Conservation (phyloP, 2,113 vertebrate genomes). For the Corydoras sp. region DNA sequence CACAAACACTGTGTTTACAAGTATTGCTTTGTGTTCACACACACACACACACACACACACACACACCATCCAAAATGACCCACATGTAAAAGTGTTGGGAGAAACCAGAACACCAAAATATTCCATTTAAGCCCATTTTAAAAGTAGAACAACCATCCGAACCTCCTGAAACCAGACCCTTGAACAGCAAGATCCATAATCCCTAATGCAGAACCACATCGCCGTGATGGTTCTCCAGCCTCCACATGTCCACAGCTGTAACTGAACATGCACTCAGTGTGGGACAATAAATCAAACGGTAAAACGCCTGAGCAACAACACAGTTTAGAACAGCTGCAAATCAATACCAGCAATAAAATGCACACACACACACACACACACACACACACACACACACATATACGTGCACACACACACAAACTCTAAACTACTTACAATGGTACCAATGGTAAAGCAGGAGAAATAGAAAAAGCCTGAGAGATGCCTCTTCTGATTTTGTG, state of each 20-base stretch:
- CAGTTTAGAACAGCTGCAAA: background rate
- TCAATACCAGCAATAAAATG: background rate
- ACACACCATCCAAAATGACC: background rate
- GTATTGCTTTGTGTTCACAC: background rate
- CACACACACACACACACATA: background rate
- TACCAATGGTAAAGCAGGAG: background rate
- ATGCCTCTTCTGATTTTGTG: background rate
- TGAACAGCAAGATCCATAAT: no score
- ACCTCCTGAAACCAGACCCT: no score
- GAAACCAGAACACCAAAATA: no score
- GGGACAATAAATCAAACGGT: background rate
- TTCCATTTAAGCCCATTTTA: no score
- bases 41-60: slow-evolving; percentile 1
- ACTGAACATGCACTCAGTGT: no score
- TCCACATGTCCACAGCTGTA: no score
- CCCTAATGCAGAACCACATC: no score
- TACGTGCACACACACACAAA: background rate
- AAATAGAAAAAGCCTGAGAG: background rate
- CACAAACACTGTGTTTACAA: background rate
- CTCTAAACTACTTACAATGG: background rate
- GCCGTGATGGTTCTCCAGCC: no score
- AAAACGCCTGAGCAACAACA: background rate
- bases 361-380: background rate
- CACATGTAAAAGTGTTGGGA: no score
- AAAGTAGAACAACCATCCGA: no score